Evolutionary conservation across 1,140 invertebrate species (phyloP).

Genomic region (Diabrotica undecimpunctata): DNA sequence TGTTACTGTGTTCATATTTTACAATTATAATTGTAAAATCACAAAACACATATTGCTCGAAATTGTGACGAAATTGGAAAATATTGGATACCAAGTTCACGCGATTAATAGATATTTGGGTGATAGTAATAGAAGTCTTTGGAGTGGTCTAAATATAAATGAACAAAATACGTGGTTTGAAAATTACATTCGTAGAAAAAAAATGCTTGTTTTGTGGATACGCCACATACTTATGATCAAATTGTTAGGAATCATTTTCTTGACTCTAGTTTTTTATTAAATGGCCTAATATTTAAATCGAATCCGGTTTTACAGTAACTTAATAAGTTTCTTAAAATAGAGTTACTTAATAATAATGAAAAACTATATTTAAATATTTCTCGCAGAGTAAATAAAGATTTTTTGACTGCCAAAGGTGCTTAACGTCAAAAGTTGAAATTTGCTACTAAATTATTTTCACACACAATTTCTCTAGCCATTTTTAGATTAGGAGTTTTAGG

Average conservation of each 20-base stretch:
- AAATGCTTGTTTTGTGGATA: conserved; percentile 22
- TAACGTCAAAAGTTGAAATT: conserved; percentile 20
- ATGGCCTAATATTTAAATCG: conserved; percentile 20
- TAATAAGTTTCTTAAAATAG: too few relatives aligned
- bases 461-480: conserved; percentile 19
- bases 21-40: conserved; percentile 26
- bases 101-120: conserved; percentile 19
- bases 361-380: conserved; percentile 23
- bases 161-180: conserved; percentile 23
- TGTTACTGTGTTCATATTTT: too few relatives aligned
- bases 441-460: conserved; percentile 13
- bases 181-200: conserved; percentile 20
- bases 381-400: conserved; percentile 20
- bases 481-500: conserved; percentile 7
- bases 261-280: conserved; percentile 17
- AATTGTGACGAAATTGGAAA: conserved; percentile 22
- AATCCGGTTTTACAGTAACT: conserved; percentile 20
- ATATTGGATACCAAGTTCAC: conserved; percentile 21
- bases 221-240: conserved; percentile 24
- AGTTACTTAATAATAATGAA: conserved; percentile 18
- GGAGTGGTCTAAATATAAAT: conserved; percentile 21
- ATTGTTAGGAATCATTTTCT: conserved; percentile 25
- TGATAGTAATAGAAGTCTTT: conserved; percentile 22
- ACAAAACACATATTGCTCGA: conserved; percentile 20
- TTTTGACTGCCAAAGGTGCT: conserved; percentile 18